These are phyloP conservation scores for Leptopilina syphax DNA, from an alignment of 2,888 invertebrate species.

Conservation along the genomic window DNA sequence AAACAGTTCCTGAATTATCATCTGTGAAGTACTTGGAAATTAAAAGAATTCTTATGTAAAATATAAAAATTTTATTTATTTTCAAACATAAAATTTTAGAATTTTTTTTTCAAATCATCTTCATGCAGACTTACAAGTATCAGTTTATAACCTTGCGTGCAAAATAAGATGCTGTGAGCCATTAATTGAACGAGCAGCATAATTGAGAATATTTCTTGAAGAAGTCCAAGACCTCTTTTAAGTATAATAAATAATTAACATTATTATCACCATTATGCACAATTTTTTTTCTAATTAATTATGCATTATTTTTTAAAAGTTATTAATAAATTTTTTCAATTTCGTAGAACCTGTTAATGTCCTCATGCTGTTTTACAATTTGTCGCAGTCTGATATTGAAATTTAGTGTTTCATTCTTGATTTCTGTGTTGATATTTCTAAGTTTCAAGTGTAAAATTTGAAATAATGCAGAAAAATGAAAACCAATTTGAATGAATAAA, in stretches of 20 bases:
- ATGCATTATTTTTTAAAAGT: no score
- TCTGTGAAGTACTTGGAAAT: neutral
- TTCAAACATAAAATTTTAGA: no score
- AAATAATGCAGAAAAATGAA: neutral
- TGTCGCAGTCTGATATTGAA: neutral
- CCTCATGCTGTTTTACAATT: neutral
- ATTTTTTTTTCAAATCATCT: neutral
- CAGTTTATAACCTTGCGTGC: slow-evolving; percentile 3
- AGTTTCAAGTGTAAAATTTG: slow-evolving; percentile 3
- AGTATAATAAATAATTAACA: no score
- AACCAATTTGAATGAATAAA: slow-evolving; percentile 11
- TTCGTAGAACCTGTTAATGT: neutral
- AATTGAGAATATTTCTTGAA: neutral
- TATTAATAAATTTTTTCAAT: no score
- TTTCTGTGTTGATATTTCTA: neutral
- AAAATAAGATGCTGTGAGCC: neutral
- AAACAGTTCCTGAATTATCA: neutral
- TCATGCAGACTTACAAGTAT: neutral
- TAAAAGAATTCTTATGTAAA: neutral
- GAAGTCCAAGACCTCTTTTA: neutral
- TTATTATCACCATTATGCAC: no score
- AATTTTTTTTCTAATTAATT: no score
- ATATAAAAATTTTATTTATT: neutral
- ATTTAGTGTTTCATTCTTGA: neutral
- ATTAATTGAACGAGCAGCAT: neutral